Conservation (phyloP, 2,797 vertebrate species). For the Oryzias dopingdopingensis region DNA sequence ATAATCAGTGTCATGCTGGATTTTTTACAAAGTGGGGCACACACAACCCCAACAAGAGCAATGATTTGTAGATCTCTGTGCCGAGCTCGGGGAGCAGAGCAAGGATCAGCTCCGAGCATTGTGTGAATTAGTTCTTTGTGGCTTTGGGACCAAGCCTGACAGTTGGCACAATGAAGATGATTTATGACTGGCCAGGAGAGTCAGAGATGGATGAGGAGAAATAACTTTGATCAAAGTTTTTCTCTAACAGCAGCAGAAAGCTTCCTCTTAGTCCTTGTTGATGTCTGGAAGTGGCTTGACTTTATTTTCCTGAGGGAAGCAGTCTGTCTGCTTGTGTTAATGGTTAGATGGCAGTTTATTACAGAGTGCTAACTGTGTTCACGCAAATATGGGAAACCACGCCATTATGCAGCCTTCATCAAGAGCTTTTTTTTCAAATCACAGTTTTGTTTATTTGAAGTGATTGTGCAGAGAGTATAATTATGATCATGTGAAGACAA, state of each 20-base stretch:
- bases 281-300: conserved; percentile 51
- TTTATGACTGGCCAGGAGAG: conserved; percentile 75
- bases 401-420: conserved; percentile 11
- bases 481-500: conserved; percentile 3
- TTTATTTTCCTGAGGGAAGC: conserved; percentile 41
- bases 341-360: neutral
- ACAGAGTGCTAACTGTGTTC: conserved; percentile 15
- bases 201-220: conserved; percentile 78
- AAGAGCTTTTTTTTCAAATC: neutral
- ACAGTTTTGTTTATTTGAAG: neutral
- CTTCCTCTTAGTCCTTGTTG: conserved; percentile 53
- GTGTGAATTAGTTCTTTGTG: conserved; percentile 66
- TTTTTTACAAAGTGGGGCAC: conserved; percentile 25
- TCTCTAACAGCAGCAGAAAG: conserved; percentile 65
- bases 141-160: conserved; percentile 72
- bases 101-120: conserved; percentile 41
- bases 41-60: conserved; percentile 5
- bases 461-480: neutral
- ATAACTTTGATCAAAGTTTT: conserved; percentile 78
- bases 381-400: conserved; percentile 3
- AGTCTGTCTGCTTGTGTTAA: conserved; percentile 30
- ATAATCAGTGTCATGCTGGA: conserved; percentile 17
- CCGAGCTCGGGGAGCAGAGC: conserved; percentile 50
- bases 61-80: conserved; percentile 19
- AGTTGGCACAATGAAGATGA: conserved; percentile 75